Evolutionary conservation across 35 echinoderm and acorn worm species (phyloP), one percentile per base, ranked within the genome.

Genomic region (Diadema setosum): DNA sequence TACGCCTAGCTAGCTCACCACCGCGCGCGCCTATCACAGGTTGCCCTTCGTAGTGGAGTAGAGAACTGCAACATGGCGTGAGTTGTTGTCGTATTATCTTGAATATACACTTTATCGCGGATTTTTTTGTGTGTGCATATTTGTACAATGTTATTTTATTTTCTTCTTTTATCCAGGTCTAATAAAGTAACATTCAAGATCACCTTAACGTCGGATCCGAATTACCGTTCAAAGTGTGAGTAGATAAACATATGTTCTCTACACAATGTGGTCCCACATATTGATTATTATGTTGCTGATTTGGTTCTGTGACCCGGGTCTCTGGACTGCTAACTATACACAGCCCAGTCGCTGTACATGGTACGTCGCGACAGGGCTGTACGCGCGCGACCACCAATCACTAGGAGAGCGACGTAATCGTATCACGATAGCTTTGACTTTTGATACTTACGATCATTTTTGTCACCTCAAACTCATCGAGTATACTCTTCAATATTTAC

Each of bases 121-220:
- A 21, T 2, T 24, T 61, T 2, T 0, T 24, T 63, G 15, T 63
- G 32, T 63, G 21, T 67, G 30, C 0, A 0, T 33, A 67, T 29
- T 15, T 33, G 30, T 67, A 67, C 37, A 15, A 8, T 34, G 63
- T 67, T 33, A 15, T 1, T 67, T 31, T 34, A 1, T 67, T 5
- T 67, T 3, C 11, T 70, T 81, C 81, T 85, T 24, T 73, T 48
- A 44, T 86, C 7, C 58, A 97, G 95, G 88, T 94, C 95, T 49
- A 97, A 97, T 49, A 97, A 97, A 55, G 91, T 97, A 30, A 94
- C 95, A 14, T 97, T 97, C 81, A 97, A 97, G 84, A 97, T 97
- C 30, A 97, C 95, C 44, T 88, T 97, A 20, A 97, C 95, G 5
- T 97, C 95, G 9, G 95, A 97, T 85, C 91, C 95, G 84, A 97